Evolutionary conservation across 2,113 vertebrate genomes (phyloP).

Genomic region (Scatophagus argus): DNA sequence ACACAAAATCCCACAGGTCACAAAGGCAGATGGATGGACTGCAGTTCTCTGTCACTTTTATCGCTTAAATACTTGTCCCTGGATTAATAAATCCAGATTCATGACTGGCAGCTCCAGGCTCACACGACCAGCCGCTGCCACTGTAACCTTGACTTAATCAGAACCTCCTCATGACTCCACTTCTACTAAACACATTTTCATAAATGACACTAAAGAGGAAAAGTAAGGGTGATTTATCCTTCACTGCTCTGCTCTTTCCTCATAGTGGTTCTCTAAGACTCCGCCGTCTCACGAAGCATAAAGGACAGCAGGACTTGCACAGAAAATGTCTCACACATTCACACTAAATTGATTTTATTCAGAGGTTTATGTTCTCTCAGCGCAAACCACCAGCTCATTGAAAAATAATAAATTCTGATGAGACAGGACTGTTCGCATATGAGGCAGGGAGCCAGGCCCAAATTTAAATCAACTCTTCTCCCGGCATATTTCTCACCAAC

Average conservation of each 20-base stretch:
- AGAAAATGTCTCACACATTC: slow-evolving; percentile 63
- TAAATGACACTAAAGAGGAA: slow-evolving; percentile 77
- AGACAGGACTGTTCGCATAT: slow-evolving; percentile 62
- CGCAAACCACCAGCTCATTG: slow-evolving; percentile 76
- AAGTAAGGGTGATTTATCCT: slow-evolving; percentile 73
- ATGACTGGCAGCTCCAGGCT: slow-evolving; percentile 67
- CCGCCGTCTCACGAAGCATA: slow-evolving; percentile 69
- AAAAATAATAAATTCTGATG: slow-evolving; percentile 79
- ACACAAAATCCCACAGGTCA: slow-evolving; percentile 74
- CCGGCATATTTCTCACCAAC: slow-evolving; percentile 41
- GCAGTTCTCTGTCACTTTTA: slow-evolving; percentile 78
- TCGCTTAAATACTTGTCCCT: slow-evolving; percentile 76
- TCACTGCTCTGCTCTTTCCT: slow-evolving; percentile 55
- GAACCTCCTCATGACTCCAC: slow-evolving; percentile 70
- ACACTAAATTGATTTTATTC: slow-evolving; percentile 81
- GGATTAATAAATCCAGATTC: slow-evolving; percentile 81
- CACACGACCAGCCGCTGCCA: slow-evolving; percentile 28
- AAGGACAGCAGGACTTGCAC: slow-evolving; percentile 62
- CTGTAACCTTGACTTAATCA: slow-evolving; percentile 83
- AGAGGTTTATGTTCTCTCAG: slow-evolving; percentile 76
- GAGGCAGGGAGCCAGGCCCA: slow-evolving; percentile 48
- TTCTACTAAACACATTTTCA: slow-evolving; percentile 76
- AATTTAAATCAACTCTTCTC: slow-evolving; percentile 63
- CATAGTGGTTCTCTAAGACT: slow-evolving; percentile 33
- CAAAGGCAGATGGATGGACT: slow-evolving; percentile 73